A percentile compares a stretch with the other conserved stretches of the same genome.
phyloP scores from a whole-genome alignment of 2,888 invertebrate species.

The Antheraea assamensis region DNA sequence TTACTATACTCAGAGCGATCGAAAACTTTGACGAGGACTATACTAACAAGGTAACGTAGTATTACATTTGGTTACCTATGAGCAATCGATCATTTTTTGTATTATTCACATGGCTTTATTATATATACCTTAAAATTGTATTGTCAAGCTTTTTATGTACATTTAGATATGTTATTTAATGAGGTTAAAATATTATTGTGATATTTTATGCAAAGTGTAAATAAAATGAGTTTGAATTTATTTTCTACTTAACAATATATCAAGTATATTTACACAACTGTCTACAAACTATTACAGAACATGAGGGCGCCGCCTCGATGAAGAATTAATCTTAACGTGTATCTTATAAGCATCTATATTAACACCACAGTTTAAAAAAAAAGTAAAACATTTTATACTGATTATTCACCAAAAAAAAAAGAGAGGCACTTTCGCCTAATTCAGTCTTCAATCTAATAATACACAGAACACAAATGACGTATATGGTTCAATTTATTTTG shows the following conservation, averaged over 20 bases:
- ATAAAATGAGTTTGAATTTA: slow-evolving; percentile 22
- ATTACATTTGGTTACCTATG: slow-evolving; percentile 23
- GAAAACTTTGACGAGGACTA: neutral
- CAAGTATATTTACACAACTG: slow-evolving; percentile 46
- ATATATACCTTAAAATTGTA: slow-evolving; percentile 69
- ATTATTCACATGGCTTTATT: slow-evolving; percentile 47
- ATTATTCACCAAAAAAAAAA: slow-evolving; percentile 55
- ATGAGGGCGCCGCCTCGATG: slow-evolving; percentile 36
- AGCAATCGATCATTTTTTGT: slow-evolving; percentile 39
- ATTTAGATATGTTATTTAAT: slow-evolving; percentile 79
- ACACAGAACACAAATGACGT: slow-evolving; percentile 50
- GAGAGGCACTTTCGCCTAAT: slow-evolving; percentile 71
- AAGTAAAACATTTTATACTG: slow-evolving; percentile 33
- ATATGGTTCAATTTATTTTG: slow-evolving; percentile 37
- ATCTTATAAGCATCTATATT: slow-evolving; percentile 28
- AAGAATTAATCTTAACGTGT: slow-evolving; percentile 33
- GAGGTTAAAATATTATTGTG: slow-evolving; percentile 49
- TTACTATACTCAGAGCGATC: too few relatives aligned
- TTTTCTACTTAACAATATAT: slow-evolving; percentile 10
- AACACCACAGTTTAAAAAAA: slow-evolving; percentile 29
- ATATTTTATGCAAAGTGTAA: slow-evolving; percentile 44
- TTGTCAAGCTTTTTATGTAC: slow-evolving; percentile 81
- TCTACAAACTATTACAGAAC: slow-evolving; percentile 37
- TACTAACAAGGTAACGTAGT: neutral
- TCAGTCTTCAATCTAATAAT: slow-evolving; percentile 76